Percentiles rank a stretch among this genome's conserved stretches.
phyloP scores from a whole-genome alignment of 2,888 invertebrate genomes.

The Tipula helvola region DNA sequence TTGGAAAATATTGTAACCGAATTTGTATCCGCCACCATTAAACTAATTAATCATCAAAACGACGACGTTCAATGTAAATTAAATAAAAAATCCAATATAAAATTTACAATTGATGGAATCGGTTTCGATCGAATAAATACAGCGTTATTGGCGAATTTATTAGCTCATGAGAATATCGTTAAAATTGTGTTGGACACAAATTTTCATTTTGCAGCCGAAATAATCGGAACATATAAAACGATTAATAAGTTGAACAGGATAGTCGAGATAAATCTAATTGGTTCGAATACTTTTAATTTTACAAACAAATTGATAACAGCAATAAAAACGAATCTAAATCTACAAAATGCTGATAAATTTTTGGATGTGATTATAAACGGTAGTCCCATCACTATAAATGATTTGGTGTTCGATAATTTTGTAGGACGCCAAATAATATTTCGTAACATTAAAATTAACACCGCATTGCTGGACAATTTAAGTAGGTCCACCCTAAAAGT shows the following conservation, averaged over 20 bases:
- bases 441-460: background rate
- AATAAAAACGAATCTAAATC: background rate
- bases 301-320: background rate
- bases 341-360: background rate
- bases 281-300: background rate
- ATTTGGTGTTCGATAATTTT: background rate
- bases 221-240: background rate
- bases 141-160: background rate
- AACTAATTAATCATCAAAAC: background rate
- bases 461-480: background rate
- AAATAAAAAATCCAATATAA: background rate
- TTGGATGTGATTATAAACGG: background rate
- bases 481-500: background rate
- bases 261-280: background rate
- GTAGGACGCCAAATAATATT: background rate
- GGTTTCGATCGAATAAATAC: background rate
- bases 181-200: background rate
- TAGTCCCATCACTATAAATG: background rate
- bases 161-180: background rate
- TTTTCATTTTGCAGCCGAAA: background rate
- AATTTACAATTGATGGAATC: background rate
- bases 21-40: background rate
- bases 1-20: background rate
- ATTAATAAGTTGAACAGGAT: background rate
- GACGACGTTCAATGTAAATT: background rate